A percentile compares a stretch with the other conserved stretches of the same genome.
These are phyloP conservation scores for Peromyscus maniculatus DNA, from an alignment of 2,113 vertebrate genomes.

Conservation along the genomic window DNA sequence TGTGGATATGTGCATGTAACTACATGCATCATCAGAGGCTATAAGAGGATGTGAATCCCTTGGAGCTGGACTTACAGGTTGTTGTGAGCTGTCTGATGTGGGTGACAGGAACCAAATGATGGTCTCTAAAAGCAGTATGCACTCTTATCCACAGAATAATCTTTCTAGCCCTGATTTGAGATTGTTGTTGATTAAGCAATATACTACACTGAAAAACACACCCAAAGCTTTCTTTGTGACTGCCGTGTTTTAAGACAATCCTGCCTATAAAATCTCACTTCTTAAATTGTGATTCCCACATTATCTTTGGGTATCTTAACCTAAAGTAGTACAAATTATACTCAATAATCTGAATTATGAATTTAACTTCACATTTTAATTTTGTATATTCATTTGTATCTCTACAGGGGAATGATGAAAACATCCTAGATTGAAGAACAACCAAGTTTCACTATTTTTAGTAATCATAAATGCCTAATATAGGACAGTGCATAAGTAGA, in stretches of 20 bases:
- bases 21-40: neutral
- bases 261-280: neutral
- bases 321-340: neutral
- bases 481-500: neutral
- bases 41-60: neutral
- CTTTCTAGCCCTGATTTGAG: neutral
- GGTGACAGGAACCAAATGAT: neutral
- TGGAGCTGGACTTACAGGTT: neutral
- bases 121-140: neutral
- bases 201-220: neutral
- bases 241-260: slow-evolving; percentile 1
- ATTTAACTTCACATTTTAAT: slow-evolving; percentile 12
- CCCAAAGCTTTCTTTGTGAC: neutral
- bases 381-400: neutral
- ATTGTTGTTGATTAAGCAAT: neutral
- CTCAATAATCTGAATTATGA: neutral
- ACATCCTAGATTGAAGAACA: neutral
- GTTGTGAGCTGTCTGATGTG: too few relatives aligned
- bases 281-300: neutral
- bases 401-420: neutral
- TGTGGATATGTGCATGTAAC: neutral
- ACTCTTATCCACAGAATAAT: neutral
- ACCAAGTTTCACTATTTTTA: neutral
- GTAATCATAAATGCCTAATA: neutral
- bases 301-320: neutral